phyloP scores from a whole-genome alignment of 2,888 invertebrate species.

The Crioceris asparagi region DNA sequence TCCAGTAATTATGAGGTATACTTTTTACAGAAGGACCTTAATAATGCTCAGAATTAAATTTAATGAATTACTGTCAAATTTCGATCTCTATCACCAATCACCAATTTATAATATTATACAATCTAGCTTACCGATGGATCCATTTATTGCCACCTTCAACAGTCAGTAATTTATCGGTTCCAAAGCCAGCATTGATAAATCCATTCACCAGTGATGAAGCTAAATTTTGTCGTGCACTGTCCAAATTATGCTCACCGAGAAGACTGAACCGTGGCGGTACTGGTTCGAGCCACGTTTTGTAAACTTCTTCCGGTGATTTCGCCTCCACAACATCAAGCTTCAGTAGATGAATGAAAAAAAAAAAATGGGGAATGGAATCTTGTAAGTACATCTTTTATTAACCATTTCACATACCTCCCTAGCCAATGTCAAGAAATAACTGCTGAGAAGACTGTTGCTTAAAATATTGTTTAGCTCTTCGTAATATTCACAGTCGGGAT shows the following conservation, averaged over 20 bases:
- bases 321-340: slow-evolving; percentile 97
- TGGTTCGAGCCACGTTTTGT: slow-evolving; percentile 91
- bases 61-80: no score
- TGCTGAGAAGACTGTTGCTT: slow-evolving; percentile 87
- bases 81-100: no score
- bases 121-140: no score
- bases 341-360: not conserved
- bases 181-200: slow-evolving; percentile 74
- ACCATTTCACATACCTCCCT: slow-evolving; percentile 56
- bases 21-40: no score
- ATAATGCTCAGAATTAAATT: no score
- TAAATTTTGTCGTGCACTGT: slow-evolving; percentile 92
- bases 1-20: no score
- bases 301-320: slow-evolving; percentile 97
- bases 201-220: slow-evolving; percentile 98
- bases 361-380: not conserved
- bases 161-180: slow-evolving; percentile 86
- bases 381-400: not conserved
- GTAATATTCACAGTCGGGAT: slow-evolving; percentile 55
- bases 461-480: slow-evolving; percentile 85
- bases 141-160: slow-evolving; percentile 52
- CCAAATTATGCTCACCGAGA: slow-evolving; percentile 54
- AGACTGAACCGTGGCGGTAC: slow-evolving; percentile 57
- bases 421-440: slow-evolving; percentile 84
- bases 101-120: no score